phyloP scores from a whole-genome alignment of 2,888 invertebrate species.

The Apodemia hepburni region DNA sequence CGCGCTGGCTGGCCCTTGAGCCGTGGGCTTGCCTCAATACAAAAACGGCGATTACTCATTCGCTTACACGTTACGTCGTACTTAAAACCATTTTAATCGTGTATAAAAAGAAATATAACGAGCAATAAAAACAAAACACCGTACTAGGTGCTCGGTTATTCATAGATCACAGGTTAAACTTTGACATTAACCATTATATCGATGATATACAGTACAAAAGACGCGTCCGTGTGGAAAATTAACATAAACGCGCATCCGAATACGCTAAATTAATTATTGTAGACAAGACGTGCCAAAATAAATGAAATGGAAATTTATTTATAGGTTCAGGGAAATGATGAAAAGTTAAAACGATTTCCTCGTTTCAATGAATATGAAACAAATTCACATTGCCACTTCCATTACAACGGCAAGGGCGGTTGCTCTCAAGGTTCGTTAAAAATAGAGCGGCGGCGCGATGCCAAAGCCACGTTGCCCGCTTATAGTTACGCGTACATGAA shows the following conservation, averaged over 20 bases:
- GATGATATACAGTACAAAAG: constrained; percentile 47
- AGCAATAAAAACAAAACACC: not conserved
- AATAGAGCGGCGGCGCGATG: constrained; percentile 73
- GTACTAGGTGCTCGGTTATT: not conserved
- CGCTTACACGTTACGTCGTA: constrained; percentile 2
- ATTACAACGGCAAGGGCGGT: constrained; percentile 71
- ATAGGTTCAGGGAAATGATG: constrained; percentile 35
- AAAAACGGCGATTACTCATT: constrained; percentile 34
- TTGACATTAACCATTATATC: constrained; percentile 55
- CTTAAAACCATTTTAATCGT: not conserved
- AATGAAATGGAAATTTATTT: constrained; percentile 33
- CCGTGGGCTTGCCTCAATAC: constrained; percentile 38
- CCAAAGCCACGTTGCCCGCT: constrained; percentile 68
- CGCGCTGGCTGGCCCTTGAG: constrained; percentile 56
- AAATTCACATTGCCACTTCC: constrained; percentile 43
- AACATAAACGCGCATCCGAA: not conserved
- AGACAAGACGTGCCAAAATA: constrained; percentile 3
- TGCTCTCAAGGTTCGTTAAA: constrained; percentile 75
- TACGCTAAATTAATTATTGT: constrained; percentile 6
- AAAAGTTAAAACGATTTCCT: constrained; percentile 38
- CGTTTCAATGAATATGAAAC: constrained; percentile 25
- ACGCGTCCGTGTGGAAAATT: constrained; percentile 36
- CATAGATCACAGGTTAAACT: constrained; percentile 23
- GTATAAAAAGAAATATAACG: not conserved
- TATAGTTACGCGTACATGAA: constrained; percentile 52